Percentiles rank a stretch among this genome's conserved stretches.
These are phyloP conservation scores for Teleogryllus oceanicus DNA, from an alignment of 2,888 invertebrate species.

Conservation along the genomic window DNA sequence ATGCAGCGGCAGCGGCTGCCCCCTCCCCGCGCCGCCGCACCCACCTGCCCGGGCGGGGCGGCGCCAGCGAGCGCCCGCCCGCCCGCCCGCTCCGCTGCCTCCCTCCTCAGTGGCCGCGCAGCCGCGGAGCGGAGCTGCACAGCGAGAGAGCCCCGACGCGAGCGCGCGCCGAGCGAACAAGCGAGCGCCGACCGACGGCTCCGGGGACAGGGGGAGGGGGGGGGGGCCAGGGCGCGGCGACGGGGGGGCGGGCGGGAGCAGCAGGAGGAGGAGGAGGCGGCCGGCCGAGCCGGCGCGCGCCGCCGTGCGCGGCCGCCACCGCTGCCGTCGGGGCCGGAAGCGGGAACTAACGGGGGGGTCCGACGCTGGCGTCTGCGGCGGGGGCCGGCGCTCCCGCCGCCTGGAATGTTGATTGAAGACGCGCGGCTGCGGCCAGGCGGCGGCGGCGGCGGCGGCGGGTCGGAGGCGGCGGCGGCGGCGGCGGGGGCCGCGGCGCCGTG, in stretches of 20 bases:
- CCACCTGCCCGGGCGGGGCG: slow-evolving; percentile 42
- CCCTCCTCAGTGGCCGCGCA: no score
- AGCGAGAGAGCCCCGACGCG: no score
- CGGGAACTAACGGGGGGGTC: not conserved
- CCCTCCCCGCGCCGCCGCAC: not conserved
- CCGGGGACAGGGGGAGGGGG: no score
- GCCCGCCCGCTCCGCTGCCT: no score
- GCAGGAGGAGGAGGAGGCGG: not conserved
- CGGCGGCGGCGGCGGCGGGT: not conserved
- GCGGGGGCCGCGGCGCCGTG: not conserved
- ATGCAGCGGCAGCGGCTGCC: slow-evolving; percentile 45
- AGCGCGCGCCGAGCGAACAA: not conserved
- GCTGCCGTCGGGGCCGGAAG: not conserved
- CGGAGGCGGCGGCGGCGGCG: not conserved
- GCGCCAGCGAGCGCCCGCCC: slow-evolving; percentile 19
- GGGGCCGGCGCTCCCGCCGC: not conserved
- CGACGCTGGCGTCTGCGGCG: not conserved
- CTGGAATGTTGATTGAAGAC: not conserved
- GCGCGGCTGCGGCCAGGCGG: not conserved
- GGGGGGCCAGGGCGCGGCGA: no score
- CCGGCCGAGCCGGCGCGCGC: not conserved
- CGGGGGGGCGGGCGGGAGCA: no score
- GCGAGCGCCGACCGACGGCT: not conserved
- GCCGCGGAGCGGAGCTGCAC: no score
- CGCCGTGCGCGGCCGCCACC: not conserved